Conservation (phyloP, 2,797 vertebrate genomes). For the Aulostomus chinensis region DNA sequence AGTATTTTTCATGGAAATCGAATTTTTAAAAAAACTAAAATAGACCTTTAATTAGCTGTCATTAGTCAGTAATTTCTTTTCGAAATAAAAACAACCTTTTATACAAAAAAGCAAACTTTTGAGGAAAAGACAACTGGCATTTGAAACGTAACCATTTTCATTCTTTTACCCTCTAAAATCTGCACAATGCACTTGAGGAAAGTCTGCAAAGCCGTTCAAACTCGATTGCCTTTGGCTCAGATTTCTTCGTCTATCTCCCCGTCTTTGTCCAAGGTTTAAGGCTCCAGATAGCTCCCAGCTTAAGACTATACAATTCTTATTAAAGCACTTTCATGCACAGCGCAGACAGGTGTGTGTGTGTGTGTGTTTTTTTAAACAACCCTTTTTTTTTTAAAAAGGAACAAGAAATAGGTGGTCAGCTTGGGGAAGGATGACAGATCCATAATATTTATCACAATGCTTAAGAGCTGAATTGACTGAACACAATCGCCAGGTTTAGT, state of each 20-base stretch:
- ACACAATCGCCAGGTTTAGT: slow-evolving; percentile 28
- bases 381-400: too few species aligned
- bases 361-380: too few species aligned
- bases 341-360: slow-evolving; percentile 21
- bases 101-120: background rate
- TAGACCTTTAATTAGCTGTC: too few species aligned
- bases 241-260: slow-evolving; percentile 48
- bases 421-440: too few species aligned
- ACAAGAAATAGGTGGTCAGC: too few species aligned
- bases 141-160: slow-evolving; percentile 35
- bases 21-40: too few species aligned
- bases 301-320: slow-evolving; percentile 35
- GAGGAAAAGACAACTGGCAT: slow-evolving; percentile 15
- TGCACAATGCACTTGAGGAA: slow-evolving; percentile 49
- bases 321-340: slow-evolving; percentile 40
- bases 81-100: background rate
- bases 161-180: slow-evolving; percentile 41
- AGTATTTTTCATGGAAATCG: too few species aligned
- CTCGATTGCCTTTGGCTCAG: slow-evolving; percentile 49
- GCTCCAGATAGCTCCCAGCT: slow-evolving; percentile 56
- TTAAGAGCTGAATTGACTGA: slow-evolving; percentile 20
- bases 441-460: slow-evolving; percentile 4
- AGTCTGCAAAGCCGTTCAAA: slow-evolving; percentile 53
- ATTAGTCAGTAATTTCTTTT: too few species aligned
- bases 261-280: slow-evolving; percentile 59